Percentiles rank a stretch among this genome's conserved stretches.
These are phyloP conservation scores for Heliopora coerulea DNA, from an alignment of 92 coral and sea anemone genomes.

Conservation along the genomic window DNA sequence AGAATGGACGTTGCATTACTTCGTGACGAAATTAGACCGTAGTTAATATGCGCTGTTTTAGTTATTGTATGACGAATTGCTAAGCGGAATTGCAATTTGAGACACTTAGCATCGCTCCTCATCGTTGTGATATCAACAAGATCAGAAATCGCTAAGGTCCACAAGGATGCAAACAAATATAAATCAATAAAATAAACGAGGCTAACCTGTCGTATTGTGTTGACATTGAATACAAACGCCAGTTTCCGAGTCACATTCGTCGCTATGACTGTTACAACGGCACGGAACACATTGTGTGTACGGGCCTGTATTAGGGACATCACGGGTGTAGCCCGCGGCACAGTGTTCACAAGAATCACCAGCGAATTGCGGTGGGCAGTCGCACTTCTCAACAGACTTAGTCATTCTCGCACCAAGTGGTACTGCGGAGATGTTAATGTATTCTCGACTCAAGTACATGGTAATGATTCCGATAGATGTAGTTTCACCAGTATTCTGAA, in stretches of 20 bases:
- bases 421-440: slow-evolving; percentile 19
- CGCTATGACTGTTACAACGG: slow-evolving; percentile 69
- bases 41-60: too few species aligned
- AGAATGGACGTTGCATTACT: too few species aligned
- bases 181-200: too few species aligned
- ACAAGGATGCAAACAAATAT: too few species aligned
- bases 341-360: slow-evolving; percentile 94
- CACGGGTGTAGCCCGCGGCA: slow-evolving; percentile 81
- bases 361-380: slow-evolving; percentile 70
- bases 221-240: slow-evolving; percentile 81
- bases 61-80: too few species aligned
- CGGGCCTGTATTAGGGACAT: slow-evolving; percentile 79
- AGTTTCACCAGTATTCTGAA: not conserved
- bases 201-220: slow-evolving; percentile 88
- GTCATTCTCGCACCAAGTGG: slow-evolving; percentile 37
- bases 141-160: too few species aligned
- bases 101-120: too few species aligned
- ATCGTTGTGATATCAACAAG: too few species aligned
- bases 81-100: too few species aligned
- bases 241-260: slow-evolving; percentile 74
- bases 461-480: slow-evolving; percentile 5
- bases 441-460: slow-evolving; percentile 16
- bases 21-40: too few species aligned
- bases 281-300: slow-evolving; percentile 76
- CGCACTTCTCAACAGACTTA: slow-evolving; percentile 71